phyloP scores from a whole-genome alignment of 2,113 vertebrate genomes.

The Seriola dumerili region DNA sequence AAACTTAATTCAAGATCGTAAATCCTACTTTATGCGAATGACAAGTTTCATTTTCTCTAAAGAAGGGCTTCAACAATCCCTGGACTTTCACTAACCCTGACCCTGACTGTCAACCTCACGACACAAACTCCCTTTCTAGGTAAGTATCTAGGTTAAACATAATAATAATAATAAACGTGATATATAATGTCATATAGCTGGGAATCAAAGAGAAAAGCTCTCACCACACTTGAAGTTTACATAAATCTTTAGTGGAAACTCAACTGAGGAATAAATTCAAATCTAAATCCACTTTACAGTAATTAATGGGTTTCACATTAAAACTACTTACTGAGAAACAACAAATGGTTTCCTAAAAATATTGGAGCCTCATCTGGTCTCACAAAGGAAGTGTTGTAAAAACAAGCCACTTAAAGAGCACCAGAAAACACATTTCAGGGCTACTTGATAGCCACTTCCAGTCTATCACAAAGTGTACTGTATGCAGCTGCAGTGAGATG shows the following conservation, averaged over 20 bases:
- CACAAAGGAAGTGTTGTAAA: too few species aligned
- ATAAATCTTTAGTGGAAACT: not conserved
- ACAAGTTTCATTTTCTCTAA: not conserved
- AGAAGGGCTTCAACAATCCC: not conserved
- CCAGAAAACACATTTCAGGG: not conserved
- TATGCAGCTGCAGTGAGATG: too few species aligned
- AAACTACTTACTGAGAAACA: not conserved
- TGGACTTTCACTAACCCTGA: not conserved
- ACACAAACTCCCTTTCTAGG: not conserved
- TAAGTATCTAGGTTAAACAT: too few species aligned
- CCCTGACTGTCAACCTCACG: too few species aligned
- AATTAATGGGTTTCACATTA: not conserved
- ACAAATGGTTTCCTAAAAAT: not conserved
- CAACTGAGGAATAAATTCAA: too few species aligned
- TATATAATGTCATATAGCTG: not conserved
- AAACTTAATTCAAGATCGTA: not conserved
- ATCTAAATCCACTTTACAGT: too few species aligned
- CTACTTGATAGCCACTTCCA: too few species aligned
- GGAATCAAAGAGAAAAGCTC: not conserved
- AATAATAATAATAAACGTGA: too few species aligned
- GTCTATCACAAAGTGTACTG: too few species aligned
- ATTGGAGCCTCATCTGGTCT: not conserved
- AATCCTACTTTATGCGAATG: constrained; percentile 16
- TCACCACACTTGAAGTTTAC: not conserved
- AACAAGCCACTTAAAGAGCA: not conserved